Conservation (phyloP, 2,113 vertebrate species). For the Aspiorhynchus laticeps region DNA sequence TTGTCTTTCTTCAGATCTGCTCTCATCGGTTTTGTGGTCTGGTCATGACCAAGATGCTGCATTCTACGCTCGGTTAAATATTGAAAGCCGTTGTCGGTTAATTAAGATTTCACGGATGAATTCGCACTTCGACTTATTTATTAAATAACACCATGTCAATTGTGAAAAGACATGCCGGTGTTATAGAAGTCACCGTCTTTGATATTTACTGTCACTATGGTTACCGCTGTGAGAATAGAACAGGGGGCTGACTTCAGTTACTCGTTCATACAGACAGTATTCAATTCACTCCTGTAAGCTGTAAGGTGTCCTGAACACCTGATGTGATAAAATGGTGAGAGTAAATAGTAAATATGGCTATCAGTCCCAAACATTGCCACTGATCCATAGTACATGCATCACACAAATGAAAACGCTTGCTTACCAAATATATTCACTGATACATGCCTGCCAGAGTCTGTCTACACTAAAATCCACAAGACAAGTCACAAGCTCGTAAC, state of each 20-base stretch:
- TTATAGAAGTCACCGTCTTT: neutral
- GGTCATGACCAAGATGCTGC: neutral
- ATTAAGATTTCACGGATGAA: neutral
- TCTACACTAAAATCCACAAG: neutral
- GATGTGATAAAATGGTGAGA: conserved; percentile 5
- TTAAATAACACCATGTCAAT: conserved; percentile 9
- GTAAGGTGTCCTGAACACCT: neutral
- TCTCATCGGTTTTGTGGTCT: neutral
- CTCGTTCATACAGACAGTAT: neutral
- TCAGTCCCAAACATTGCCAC: neutral
- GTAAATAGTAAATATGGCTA: neutral
- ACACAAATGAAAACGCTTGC: neutral
- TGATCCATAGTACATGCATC: conserved; percentile 3
- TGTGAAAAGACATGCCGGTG: neutral
- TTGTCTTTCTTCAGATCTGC: neutral
- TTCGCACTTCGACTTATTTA: conserved; percentile 13
- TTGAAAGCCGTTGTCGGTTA: neutral
- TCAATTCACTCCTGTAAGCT: neutral
- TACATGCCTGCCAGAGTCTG: neutral
- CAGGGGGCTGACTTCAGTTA: neutral
- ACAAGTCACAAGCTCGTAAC: neutral
- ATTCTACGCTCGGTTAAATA: neutral
- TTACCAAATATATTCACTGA: neutral
- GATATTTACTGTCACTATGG: conserved; percentile 9
- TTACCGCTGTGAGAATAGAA: neutral